phyloP scores from a whole-genome alignment of 2,113 vertebrate genomes.

The Macrotis lagotis region DNA sequence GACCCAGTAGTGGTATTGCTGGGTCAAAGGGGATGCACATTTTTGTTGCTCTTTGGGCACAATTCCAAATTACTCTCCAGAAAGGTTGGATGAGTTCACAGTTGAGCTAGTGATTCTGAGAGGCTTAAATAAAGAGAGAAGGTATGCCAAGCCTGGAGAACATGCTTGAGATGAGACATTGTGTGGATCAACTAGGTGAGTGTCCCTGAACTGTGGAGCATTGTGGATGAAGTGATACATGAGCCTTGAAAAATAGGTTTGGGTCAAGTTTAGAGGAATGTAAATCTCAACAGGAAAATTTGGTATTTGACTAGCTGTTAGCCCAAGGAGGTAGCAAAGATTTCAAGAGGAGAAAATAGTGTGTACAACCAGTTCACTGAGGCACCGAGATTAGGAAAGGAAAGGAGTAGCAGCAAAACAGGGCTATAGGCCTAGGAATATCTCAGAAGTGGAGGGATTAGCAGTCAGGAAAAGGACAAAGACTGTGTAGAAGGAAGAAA shows the following conservation, averaged over 20 bases:
- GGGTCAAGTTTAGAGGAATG: too few species aligned
- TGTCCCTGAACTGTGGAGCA: background rate
- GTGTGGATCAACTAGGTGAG: background rate
- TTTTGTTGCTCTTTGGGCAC: too few species aligned
- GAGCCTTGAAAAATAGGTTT: background rate
- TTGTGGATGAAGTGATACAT: background rate
- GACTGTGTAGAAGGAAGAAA: too few species aligned
- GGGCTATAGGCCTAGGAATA: background rate
- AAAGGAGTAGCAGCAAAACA: background rate
- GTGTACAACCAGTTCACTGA: background rate
- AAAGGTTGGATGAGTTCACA: too few species aligned
- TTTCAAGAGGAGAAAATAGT: background rate
- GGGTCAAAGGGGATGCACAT: too few species aligned
- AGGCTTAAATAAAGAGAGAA: background rate
- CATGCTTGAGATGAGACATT: background rate
- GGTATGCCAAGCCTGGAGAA: background rate
- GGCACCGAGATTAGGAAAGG: background rate
- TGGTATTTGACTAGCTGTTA: background rate
- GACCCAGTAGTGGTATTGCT: too few species aligned
- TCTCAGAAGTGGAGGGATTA: background rate
- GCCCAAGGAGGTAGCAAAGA: background rate
- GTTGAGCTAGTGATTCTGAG: background rate
- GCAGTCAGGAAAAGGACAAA: background rate
- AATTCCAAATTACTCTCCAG: too few species aligned
- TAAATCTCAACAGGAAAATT: too few species aligned